Evolutionary conservation across 2,888 invertebrate species (phyloP), one percentile per base, ranked within the genome.

Genomic region (Helleia helle): DNA sequence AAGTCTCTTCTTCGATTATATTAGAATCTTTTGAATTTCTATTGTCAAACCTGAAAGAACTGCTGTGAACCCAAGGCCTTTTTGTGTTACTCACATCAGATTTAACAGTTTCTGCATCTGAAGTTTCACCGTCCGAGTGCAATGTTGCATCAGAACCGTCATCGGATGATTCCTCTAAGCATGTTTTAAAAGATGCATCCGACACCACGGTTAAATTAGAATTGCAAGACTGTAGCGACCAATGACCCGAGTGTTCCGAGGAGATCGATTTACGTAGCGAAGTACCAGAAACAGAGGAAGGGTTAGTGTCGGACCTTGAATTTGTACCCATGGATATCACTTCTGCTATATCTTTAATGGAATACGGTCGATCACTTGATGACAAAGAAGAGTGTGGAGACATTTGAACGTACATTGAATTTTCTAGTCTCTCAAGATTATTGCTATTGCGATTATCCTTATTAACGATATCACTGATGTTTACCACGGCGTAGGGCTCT

Each of bases 221-320:
- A 54, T 77, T 67, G 50, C 81, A 81, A 15, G 80, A 69, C 31
- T 77, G 73, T 29, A 83, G 59, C 12, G 81, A 81, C 77, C 77
- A 77, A 46, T 77, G 70, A 50, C 76, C 79, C 25, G 83, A 81
- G 64, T 76, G 63, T 77, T 83, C 83, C 70, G 84, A 81, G 59
- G 79, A 77, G 59, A 64, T 73, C 44, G 77, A 74, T 64, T 77
- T 71, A 44, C 67, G 60, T 58, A 76, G 60, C 66, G 69, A 66
- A 64, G 59, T 52, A 49, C 75, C 71, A 60, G 68, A 77, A 72
- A 77, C 76, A 59, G 60, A 64, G 52, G 68, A 63, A 52, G 63
- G 58, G 62, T 71, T 64, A 58, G 62, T 59, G 59, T 69, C 64
- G 49, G 71, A 75, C 62, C 66, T 63, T 49, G 76, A 71, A 55